Evolutionary conservation across 1,140 invertebrate genomes (phyloP), one percentile per base, ranked within the genome.

Genomic region (Drosophila repleta): DNA sequence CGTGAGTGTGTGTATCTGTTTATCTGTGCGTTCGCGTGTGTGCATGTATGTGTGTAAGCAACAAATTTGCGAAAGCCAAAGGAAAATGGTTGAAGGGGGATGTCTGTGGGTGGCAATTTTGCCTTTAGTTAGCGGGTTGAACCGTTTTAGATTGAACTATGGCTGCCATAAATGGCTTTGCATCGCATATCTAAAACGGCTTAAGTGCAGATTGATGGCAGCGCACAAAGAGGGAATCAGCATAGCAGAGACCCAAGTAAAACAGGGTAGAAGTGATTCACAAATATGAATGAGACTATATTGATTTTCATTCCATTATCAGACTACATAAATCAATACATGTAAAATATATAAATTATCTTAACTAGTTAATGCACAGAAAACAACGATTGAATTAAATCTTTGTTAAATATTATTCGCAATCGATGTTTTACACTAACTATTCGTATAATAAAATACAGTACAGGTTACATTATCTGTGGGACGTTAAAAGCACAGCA

Each of bases 141-240:
- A 85, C 41, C 83, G 75, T 77, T 87, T 88, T 76, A 87, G 82
- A 87, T 82, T 87, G 71, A 82, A 88, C 82, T 87, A 87, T 88
- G 81, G 80, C 43, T 58, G 58, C 62, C 53, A 70, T 76, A 73
- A 67, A 73, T 76, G 69, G 62, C 62, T 76, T 45, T 72, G 62
- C 55, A 35, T 52, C 48, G 74, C 62, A 74, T 74, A 76, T 74
- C 74, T 76, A 76, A 76, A 76, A 76, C 69, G 70, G 56, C 63
- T 76, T 65, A 71, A 74, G 72, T 55, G 61, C 68, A 65, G 60
- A 73, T 73, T 68, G 70, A 68, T 61, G 45, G 57, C 65, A 62
- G 18, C 17, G 21, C 35, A 61, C 69, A 67, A 67, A 67, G 48
- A 21, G 53, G 55, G 49, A 60, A 60, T 65, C 49, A 57, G 37